Base-by-base conservation (phyloP, 1,140 invertebrate species). In the Pseudomyrmex pallidus region DNA sequence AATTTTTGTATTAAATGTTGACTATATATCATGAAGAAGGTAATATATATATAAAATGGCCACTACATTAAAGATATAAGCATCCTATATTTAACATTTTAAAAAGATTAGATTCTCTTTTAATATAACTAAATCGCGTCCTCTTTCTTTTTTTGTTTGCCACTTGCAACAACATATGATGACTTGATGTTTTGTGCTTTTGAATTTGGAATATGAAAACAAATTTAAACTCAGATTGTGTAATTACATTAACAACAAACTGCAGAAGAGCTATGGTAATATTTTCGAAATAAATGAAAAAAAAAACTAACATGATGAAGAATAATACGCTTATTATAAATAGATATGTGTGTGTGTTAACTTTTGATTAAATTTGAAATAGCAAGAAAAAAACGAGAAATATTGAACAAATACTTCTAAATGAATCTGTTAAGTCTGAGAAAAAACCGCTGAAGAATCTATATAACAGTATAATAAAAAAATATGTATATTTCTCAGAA, bases 1-100 rank as follows among this genome's bases (percentile, higher is more conserved):
- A 89, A 89, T 87, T 89, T 89, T 89, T 89, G 76, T 89, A 90
- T 89, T 89, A 85, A 89, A 89, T 87, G 85, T 90, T 90, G 78
- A 85, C 73, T 15, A 59, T 78, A 74, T 85, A 85, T 72, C 52
- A 12, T 74, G 56, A 56, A 78, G 13, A 52, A 68, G 57, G 50
- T 35, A 22, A 70, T 56, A 54, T 67, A 70, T 56, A 54, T 67
- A 48, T 78, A 80, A 80, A 80, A 48, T 61, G 22, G 52, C 54
- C 46, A 61, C 66, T 50, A 50, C 59, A 10, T 48, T 7, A 68
- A 56, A 66, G 20, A 67, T 13, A 46, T 63, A 35, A 2, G 35
- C 2, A 7, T 68, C 8, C 57, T 1, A 1, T 59, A 78, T 48
- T 80, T 70, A 68, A 57, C 46, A 10, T 25, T 7, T 13, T 44